Percentiles rank a stretch among this genome's conserved stretches.
These are phyloP conservation scores for Salpingus planirostris DNA, from an alignment of 2,888 invertebrate genomes.

Conservation along the genomic window DNA sequence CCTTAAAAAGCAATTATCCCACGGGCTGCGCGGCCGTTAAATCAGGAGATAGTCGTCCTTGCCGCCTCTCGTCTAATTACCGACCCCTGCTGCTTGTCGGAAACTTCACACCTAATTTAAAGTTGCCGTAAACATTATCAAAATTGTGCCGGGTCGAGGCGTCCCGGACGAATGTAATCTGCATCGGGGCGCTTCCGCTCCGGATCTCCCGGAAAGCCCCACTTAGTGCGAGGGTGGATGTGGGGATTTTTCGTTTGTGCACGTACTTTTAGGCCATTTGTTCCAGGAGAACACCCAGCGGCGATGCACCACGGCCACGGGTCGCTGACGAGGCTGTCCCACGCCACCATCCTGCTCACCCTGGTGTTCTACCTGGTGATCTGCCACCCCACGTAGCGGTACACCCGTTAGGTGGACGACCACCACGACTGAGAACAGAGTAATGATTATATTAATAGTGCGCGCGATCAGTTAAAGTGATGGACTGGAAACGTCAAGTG, in stretches of 20 bases:
- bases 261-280: too few relatives aligned
- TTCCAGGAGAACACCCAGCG: slow-evolving; percentile 75
- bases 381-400: slow-evolving; percentile 24
- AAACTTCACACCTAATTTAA: background rate
- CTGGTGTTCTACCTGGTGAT: slow-evolving; percentile 26
- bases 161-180: background rate
- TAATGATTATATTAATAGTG: background rate
- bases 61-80: slow-evolving; percentile 6
- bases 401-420: background rate
- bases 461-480: slow-evolving; percentile 11
- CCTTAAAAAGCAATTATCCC: slow-evolving; percentile 34
- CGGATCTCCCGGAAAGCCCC: background rate
- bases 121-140: too few relatives aligned
- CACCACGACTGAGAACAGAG: background rate
- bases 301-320: slow-evolving; percentile 70
- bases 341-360: slow-evolving; percentile 30
- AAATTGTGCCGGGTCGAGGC: too few relatives aligned
- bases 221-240: too few relatives aligned
- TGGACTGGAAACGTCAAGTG: slow-evolving; percentile 18
- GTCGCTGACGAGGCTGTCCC: slow-evolving; percentile 31
- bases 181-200: background rate
- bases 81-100: background rate
- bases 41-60: slow-evolving; percentile 17
- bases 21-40: slow-evolving; percentile 25
- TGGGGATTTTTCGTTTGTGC: too few relatives aligned